Conservation (phyloP, 2,113 vertebrate species). For the Amphiprion ocellaris region DNA sequence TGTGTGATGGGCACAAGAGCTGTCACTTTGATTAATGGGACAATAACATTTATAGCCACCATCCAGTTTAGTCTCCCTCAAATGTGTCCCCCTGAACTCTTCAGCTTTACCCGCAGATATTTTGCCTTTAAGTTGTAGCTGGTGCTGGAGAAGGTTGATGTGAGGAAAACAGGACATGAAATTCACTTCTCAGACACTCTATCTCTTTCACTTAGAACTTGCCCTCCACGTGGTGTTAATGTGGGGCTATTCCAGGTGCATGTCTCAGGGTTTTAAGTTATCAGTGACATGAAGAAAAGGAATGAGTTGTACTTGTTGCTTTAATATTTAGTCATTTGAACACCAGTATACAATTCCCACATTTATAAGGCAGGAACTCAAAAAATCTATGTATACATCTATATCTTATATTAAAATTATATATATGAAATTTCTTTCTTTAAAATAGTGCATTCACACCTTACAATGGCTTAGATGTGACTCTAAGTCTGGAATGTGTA, state of each 20-base stretch:
- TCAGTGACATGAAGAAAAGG: neutral
- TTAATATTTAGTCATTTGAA: slow-evolving; percentile 10
- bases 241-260: neutral
- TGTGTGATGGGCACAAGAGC: slow-evolving; percentile 68
- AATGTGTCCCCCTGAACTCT: slow-evolving; percentile 55
- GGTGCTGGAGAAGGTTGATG: slow-evolving; percentile 4
- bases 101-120: slow-evolving; percentile 44
- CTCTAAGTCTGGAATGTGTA: too few relatives aligned
- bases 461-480: too few relatives aligned
- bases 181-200: slow-evolving; percentile 28
- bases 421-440: too few relatives aligned
- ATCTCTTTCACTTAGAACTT: slow-evolving; percentile 30
- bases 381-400: too few relatives aligned
- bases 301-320: neutral
- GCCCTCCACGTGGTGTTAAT: neutral
- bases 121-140: slow-evolving; percentile 33
- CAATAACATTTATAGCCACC: slow-evolving; percentile 78
- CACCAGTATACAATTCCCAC: neutral
- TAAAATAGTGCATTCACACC: too few relatives aligned
- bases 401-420: too few relatives aligned
- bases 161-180: slow-evolving; percentile 22
- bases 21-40: slow-evolving; percentile 81
- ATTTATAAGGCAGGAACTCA: neutral
- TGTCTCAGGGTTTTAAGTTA: neutral
- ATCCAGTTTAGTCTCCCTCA: slow-evolving; percentile 64